Base-by-base conservation (phyloP, 2,797 vertebrate genomes). In the Vireo griseus region DNA sequence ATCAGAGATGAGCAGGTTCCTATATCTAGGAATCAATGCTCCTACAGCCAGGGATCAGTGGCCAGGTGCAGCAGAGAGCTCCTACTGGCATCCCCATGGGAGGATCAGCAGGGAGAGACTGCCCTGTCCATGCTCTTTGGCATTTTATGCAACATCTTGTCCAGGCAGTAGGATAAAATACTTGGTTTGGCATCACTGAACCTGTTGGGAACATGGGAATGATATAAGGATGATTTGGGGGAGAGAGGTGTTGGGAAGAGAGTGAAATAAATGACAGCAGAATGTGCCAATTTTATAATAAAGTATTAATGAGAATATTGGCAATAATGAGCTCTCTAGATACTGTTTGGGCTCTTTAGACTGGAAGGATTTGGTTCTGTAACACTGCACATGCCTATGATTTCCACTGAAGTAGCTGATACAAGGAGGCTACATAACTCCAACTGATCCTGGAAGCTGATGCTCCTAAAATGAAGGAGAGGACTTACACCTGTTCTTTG, bases 401-500 rank as follows among this genome's bases (percentile, higher is more conserved):
- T 48, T 89, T 94, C 39, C 50, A 44, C 26, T 58, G 16, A 62
- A 65, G 52, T 1, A 69, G 35, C 42, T 68, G 74, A 45, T 19
- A 37, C 22, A 87, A 51, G 77, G 33, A 54, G 28, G 17, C 31
- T 48, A 28, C 10, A 2, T 33, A 72, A 79, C 22, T 25, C 21
- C 16, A 81, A 12, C 4, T 21, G 33, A 59, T 51, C 16, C 40
- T 79, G 63, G 50, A 79, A 88, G 42, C 26, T 77, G 33, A 25
- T 76, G 40, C 26, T 92, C 51, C 59, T 62, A 39, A 90, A 84
- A 35, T 33, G 40, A 62, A 21, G 39, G 51, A 42, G 22, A 45
- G 2, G 5, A 87, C 71, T 96, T 91, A 98, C 96, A 76, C 47
- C 86, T 18, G 96, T 86, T 73, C 97, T 97, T 95, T 94, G 78